Evolutionary conservation across 1,140 invertebrate genomes (phyloP).

Genomic region (Drosophila pachea): DNA sequence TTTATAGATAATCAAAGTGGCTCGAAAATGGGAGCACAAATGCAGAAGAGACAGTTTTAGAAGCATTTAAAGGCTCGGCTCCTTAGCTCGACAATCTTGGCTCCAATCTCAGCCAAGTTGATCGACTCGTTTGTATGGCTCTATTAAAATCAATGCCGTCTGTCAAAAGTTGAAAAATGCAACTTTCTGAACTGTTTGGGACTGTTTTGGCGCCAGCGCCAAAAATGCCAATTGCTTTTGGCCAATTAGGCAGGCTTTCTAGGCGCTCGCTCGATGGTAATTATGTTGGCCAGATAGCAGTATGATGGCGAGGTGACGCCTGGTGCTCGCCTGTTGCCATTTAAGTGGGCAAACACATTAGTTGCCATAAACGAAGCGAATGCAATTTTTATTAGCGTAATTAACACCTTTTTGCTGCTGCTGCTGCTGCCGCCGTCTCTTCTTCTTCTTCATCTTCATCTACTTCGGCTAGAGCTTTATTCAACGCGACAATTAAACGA

Average conservation of each 20-base stretch:
- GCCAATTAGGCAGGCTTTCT: constrained; percentile 69
- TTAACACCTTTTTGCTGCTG: constrained; percentile 58
- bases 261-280: constrained; percentile 45
- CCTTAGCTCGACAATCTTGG: too few relatives aligned
- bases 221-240: constrained; percentile 38
- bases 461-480: constrained; percentile 1
- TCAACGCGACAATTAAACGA: constrained; percentile 52
- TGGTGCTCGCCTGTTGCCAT: constrained; percentile 41
- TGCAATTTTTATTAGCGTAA: constrained; percentile 71
- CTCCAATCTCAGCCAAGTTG: not conserved
- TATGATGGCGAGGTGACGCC: constrained; percentile 13
- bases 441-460: not conserved
- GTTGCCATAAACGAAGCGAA: constrained; percentile 64
- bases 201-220: constrained; percentile 10
- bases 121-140: not conserved
- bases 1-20: too few relatives aligned
- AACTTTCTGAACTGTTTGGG: constrained; percentile 8
- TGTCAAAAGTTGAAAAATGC: not conserved
- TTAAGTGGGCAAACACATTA: constrained; percentile 57
- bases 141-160: not conserved
- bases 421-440: not conserved
- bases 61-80: too few relatives aligned
- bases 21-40: too few relatives aligned
- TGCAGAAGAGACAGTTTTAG: too few relatives aligned
- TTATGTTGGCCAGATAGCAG: constrained; percentile 38